phyloP scores from a whole-genome alignment of 2,888 invertebrate species.

The Yponomeuta evonymella region DNA sequence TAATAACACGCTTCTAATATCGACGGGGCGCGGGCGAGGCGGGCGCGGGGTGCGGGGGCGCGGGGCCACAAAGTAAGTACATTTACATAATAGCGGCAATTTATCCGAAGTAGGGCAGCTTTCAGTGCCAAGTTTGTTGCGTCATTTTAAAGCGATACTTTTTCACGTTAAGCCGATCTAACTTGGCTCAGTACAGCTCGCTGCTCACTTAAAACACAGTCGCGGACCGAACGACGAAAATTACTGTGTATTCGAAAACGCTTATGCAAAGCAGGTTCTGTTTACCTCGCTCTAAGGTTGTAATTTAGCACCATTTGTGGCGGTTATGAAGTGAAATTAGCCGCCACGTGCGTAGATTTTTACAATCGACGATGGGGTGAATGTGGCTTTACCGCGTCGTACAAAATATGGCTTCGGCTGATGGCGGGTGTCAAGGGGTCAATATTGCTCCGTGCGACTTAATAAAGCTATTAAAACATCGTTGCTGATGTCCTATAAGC shows the following conservation, averaged over 20 bases:
- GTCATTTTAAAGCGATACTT: constrained; percentile 16
- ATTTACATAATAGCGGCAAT: constrained; percentile 15
- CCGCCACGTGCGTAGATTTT: background rate
- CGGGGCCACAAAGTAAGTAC: constrained; percentile 9
- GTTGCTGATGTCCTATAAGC: background rate
- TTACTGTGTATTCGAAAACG: background rate
- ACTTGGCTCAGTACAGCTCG: background rate
- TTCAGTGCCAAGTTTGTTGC: constrained; percentile 14
- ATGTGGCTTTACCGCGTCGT: background rate
- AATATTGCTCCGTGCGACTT: background rate
- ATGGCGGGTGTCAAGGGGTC: background rate
- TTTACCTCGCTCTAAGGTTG: background rate
- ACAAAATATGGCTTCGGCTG: background rate
- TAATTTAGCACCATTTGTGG: background rate
- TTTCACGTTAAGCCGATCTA: constrained; percentile 9
- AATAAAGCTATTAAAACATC: background rate
- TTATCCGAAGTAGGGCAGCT: constrained; percentile 15
- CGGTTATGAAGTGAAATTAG: background rate
- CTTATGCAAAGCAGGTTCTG: background rate
- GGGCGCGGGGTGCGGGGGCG: constrained; percentile 6
- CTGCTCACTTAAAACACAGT: background rate
- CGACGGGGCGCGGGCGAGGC: background rate
- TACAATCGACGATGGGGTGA: background rate
- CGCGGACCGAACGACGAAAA: background rate
- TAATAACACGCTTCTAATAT: constrained; percentile 7